Base-by-base conservation (phyloP, 1,140 invertebrate species). In the Oreohelix idahoensis region DNA sequence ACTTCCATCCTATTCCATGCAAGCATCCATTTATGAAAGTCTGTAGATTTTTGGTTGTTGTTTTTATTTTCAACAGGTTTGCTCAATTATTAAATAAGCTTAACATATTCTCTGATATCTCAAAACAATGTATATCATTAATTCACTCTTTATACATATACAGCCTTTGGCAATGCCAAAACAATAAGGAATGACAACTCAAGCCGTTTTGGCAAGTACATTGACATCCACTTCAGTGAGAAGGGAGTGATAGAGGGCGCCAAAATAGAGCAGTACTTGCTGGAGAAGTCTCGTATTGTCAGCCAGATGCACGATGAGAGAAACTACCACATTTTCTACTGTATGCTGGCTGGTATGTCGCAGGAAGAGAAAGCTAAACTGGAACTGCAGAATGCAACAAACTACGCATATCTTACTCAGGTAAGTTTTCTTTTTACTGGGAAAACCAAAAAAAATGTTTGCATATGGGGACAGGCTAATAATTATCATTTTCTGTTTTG, bases 301-400 rank as follows among this genome's bases (percentile, higher is more conserved):
- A 97, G 95, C 20, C 87, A 93, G 90, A 97, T 96, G 86, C 94
- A 95, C 36, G 97, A 98, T 88, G 98, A 99, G 93, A 95, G 98
- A 85, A 99, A 99, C 93, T 99, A 99, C 92, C 98, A 99, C 92
- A 95, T 99, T 76, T 99, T 99, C 93, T 99, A 99, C 92, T 99
- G 98, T 91, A 95, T 99, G 94, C 92, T 99, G 86, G 97, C 97
- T 69, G 98, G 98, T n/a, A 93, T 99, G 53, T 96, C 96, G 0
- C 94, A 94, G 84, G 97, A 99, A 58, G 98, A 99, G 88, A 98
- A 97, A 89, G 94, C 95, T 81, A 96, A 97, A 90, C 93, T 99
- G 51, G 97, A 99, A 86, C 93, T 99, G 38, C 95, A 95, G 66
- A 96, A 96, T 90, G 96, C 98, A 10, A 95, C 95, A 10, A 95